Percentiles rank a stretch among this genome's conserved stretches.
Evolutionary conservation across 2,888 invertebrate genomes (phyloP).

Genomic region (Exocentrus adspersus): DNA sequence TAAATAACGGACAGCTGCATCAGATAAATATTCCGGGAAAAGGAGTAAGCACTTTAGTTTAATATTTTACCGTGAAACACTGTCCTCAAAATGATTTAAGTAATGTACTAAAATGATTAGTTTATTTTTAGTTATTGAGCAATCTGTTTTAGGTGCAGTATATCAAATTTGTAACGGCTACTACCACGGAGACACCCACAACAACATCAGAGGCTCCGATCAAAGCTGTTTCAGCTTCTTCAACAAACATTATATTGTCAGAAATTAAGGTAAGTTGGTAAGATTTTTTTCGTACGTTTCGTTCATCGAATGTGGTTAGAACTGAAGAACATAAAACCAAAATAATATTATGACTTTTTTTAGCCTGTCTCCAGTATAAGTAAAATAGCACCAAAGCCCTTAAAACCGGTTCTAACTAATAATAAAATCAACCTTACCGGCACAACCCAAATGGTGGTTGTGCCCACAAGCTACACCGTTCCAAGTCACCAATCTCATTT

Average conservation of each 20-base stretch:
- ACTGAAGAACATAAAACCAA: too few relatives aligned
- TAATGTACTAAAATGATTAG: too few relatives aligned
- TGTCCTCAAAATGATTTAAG: too few relatives aligned
- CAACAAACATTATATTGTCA: conserved; percentile 52
- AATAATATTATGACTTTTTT: too few relatives aligned
- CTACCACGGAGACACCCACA: conserved; percentile 60
- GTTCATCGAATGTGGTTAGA: too few relatives aligned
- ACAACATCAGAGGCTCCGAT: conserved; percentile 51
- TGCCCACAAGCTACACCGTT: conserved; percentile 60
- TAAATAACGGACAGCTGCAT: conserved; percentile 69
- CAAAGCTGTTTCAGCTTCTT: conserved; percentile 44
- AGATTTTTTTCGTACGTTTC: too few relatives aligned
- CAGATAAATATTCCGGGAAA: conserved; percentile 78
- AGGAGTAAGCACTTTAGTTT: conserved; percentile 67
- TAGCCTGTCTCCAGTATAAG: conserved; percentile 28
- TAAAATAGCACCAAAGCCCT: conserved; percentile 46
- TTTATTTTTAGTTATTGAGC: too few relatives aligned
- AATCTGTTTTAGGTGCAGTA: conserved; percentile 72
- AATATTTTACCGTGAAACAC: too few relatives aligned
- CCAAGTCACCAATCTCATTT: conserved; percentile 28
- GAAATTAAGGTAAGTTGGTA: conserved; percentile 54
- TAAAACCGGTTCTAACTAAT: conserved; percentile 47
- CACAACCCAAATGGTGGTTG: conserved; percentile 68
- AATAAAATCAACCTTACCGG: conserved; percentile 48
- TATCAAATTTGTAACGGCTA: conserved; percentile 72